Conservation (phyloP, 2,113 vertebrate genomes). For the cattle (Bos taurus) region ARS-UCD2.0 NC_037332.1:46572001-46572500, state of each 20-base stretch:
- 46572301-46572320: neutral
- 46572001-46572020: neutral
- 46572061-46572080: neutral
- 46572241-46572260: conserved; percentile 12
- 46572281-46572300: neutral
- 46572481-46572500: neutral
- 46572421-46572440: neutral
- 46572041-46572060: neutral
- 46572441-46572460: neutral
- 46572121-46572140: neutral
- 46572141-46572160: neutral
- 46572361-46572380: neutral
- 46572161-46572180: neutral
- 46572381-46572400: neutral
- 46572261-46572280: neutral
- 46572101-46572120: neutral
- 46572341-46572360: neutral
- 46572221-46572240: neutral
- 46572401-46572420: neutral
- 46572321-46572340: neutral
- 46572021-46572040: neutral
- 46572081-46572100: neutral
- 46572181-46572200: neutral
- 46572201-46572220: neutral
- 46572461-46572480: neutral